phyloP scores from a whole-genome alignment of 2,888 invertebrate species.

The Drosophila demipolita region DNA sequence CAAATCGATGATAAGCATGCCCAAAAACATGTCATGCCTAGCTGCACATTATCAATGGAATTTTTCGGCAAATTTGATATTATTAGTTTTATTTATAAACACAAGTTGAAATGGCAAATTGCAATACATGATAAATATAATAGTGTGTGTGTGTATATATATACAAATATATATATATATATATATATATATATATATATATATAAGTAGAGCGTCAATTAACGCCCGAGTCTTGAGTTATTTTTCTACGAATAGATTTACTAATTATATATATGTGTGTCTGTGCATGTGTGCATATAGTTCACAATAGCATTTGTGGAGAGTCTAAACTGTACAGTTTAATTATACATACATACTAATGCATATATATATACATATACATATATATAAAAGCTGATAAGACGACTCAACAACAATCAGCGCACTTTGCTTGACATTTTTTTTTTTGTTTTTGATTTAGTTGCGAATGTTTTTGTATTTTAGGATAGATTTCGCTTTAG shows the following conservation, averaged over 20 bases:
- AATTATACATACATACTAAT: background rate
- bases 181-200: background rate
- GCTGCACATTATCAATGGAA: slow-evolving; percentile 57
- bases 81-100: slow-evolving; percentile 48
- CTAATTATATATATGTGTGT: slow-evolving; percentile 24
- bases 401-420: slow-evolving; percentile 42
- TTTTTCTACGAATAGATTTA: slow-evolving; percentile 26
- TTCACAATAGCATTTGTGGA: background rate
- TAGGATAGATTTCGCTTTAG: slow-evolving; percentile 19
- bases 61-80: slow-evolving; percentile 43
- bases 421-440: slow-evolving; percentile 42
- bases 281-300: background rate
- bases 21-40: background rate
- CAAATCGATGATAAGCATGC: slow-evolving; percentile 37
- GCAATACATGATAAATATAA: slow-evolving; percentile 28
- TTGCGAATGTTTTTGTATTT: background rate
- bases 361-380: background rate
- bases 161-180: background rate
- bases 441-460: slow-evolving; percentile 13
- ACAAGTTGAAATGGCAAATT: slow-evolving; percentile 19
- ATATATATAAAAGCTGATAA: slow-evolving; percentile 28
- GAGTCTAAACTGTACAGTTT: background rate
- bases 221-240: slow-evolving; percentile 31
- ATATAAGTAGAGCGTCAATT: slow-evolving; percentile 31
- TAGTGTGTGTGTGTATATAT: slow-evolving; percentile 1